phyloP scores from a whole-genome alignment of 1,140 invertebrate species.

The Pomacea maculata region DNA sequence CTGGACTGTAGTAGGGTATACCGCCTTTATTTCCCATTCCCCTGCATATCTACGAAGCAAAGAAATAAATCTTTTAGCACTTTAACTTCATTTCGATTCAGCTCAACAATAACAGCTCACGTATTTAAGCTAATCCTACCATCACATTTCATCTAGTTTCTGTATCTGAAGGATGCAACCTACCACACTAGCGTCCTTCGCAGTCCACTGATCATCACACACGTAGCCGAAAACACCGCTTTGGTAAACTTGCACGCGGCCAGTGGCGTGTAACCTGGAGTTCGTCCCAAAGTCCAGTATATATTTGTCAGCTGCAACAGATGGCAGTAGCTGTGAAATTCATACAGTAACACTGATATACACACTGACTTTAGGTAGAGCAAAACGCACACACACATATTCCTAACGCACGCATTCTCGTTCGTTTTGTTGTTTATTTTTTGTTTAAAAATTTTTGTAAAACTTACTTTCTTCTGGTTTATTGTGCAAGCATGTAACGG shows the following conservation, averaged over 20 bases:
- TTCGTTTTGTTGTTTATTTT: not conserved
- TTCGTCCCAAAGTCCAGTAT: slow-evolving; percentile 12
- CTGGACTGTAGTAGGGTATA: slow-evolving; percentile 7
- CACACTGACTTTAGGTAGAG: not conserved
- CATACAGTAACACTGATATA: not conserved
- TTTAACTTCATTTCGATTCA: too few relatives aligned
- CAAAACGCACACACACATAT: too few relatives aligned
- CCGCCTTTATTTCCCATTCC: slow-evolving; percentile 5
- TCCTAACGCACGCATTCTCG: not conserved
- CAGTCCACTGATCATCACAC: slow-evolving; percentile 43
- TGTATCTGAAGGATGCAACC: slow-evolving; percentile 29
- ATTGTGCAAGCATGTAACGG: slow-evolving; percentile 39
- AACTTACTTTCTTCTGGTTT: slow-evolving; percentile 17
- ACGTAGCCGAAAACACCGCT: slow-evolving; percentile 43
- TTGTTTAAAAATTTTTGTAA: not conserved
- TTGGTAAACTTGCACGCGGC: slow-evolving; percentile 30
- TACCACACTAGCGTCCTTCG: slow-evolving; percentile 40
- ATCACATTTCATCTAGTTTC: too few relatives aligned
- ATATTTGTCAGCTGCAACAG: slow-evolving; percentile 7
- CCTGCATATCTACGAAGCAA: not conserved
- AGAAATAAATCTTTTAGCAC: not conserved
- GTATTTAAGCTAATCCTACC: too few relatives aligned
- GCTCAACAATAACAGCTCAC: too few relatives aligned
- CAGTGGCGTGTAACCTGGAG: slow-evolving; percentile 20
- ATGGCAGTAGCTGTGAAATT: not conserved